phyloP scores from a whole-genome alignment of 2,888 invertebrate genomes.

The Drosophila lacicola region DNA sequence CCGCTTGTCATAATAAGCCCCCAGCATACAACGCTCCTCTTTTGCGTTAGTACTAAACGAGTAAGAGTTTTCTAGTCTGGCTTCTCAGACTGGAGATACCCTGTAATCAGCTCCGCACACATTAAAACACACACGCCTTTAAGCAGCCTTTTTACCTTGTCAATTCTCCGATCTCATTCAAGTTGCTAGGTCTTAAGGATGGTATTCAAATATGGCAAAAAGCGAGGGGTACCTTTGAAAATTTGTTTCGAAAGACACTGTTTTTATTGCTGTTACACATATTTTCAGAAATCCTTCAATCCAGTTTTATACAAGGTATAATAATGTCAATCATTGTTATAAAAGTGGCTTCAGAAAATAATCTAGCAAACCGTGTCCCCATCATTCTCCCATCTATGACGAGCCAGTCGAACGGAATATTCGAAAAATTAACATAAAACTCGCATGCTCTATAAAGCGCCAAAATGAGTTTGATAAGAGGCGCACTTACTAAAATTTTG shows the following conservation, averaged over 20 bases:
- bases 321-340: conserved; percentile 13
- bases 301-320: not conserved
- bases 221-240: no score
- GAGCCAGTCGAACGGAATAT: conserved; percentile 46
- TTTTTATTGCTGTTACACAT: no score
- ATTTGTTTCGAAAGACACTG: no score
- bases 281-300: no score
- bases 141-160: no score
- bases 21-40: not conserved
- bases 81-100: not conserved
- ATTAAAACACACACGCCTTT: no score
- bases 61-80: no score
- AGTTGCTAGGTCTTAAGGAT: no score
- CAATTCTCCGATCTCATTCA: no score
- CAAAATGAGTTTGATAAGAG: conserved; percentile 55
- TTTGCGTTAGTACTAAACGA: not conserved
- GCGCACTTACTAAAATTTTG: conserved; percentile 47
- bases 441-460: conserved; percentile 72
- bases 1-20: conserved; percentile 18
- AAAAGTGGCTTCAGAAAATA: conserved; percentile 5
- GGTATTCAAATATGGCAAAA: no score
- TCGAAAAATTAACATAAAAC: conserved; percentile 70
- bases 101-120: no score
- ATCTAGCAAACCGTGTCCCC: conserved; percentile 1
- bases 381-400: conserved; percentile 6